Evolutionary conservation across 2,113 vertebrate genomes (phyloP).

Genomic region (human): GRCh38 chr4:101445501-101446000

Average conservation of each 20-base stretch:
- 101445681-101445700: too few relatives aligned
- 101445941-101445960: not conserved
- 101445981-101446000: not conserved
- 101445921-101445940: not conserved
- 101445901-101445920: not conserved
- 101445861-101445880: not conserved
- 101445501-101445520: too few relatives aligned
- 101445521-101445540: too few relatives aligned
- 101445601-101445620: too few relatives aligned
- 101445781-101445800: not conserved
- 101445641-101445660: too few relatives aligned
- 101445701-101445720: not conserved
- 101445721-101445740: not conserved
- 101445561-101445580: too few relatives aligned
- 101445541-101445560: too few relatives aligned
- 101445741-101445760: not conserved
- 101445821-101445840: not conserved
- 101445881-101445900: not conserved
- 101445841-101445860: not conserved
- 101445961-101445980: not conserved
- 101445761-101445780: not conserved
- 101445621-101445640: too few relatives aligned
- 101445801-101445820: not conserved
- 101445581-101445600: too few relatives aligned
- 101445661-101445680: too few relatives aligned